Evolutionary conservation across 2,113 vertebrate species (phyloP), one percentile per base, ranked within the genome.

Genomic region (Hucho hucho): DNA sequence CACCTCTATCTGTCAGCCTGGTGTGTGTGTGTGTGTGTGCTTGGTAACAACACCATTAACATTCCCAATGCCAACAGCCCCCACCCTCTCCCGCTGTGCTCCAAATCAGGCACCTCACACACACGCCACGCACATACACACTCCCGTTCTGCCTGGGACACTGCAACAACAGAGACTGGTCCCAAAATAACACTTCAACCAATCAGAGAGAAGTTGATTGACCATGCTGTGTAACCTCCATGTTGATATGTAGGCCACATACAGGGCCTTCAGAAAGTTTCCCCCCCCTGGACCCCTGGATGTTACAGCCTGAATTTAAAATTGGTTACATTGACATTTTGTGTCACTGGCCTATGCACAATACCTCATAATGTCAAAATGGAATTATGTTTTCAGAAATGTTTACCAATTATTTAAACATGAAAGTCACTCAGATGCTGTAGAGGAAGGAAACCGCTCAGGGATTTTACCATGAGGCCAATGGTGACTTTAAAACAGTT

Each of bases 31-130:
- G 49, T 47, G 59, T 24, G 61, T 64, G 28, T 49, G 49, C 25
- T 12, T 84, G 87, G 87, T 87, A 91, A 91, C 43, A 86, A 91
- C 84, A 89, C 88, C 87, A 77, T 92, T 92, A 91, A 90, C 88
- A 89, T 87, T 85, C 61, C n/a, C 68, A 74, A 76, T 87, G 87
- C 88, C 87, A 89, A 86, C 82, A 81, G 69, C 70, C 75, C 29
- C 43, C 37, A 64, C 11, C 64, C 9, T 20, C 18, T 43, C 67
- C 29, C 1, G 29, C 84, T 74, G 72, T 49, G 80, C 84, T 83
- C 85, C 85, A 90, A 90, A 88, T 87, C 84, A 84, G 79, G 79
- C 82, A 73, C 79, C 56, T 65, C 32, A 6, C 32, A 7, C 32
- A 7, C 32, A 37, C 32, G 7, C 32, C 29, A 49, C 29, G 1